These are phyloP conservation scores for Anadara kagoshimensis DNA, from an alignment of 1,140 invertebrate genomes.

Conservation along the genomic window DNA sequence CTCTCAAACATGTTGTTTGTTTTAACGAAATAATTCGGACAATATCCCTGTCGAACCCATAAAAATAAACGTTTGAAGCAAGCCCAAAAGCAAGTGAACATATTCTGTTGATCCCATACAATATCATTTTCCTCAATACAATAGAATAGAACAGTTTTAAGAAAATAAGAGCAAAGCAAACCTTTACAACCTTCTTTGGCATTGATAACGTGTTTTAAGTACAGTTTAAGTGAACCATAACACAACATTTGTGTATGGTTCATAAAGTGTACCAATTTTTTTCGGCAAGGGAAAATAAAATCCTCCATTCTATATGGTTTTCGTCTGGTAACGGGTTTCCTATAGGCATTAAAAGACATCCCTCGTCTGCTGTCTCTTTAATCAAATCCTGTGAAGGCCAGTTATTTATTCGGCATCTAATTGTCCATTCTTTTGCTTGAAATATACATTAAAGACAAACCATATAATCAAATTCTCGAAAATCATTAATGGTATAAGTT, in stretches of 20 bases:
- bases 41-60: too few species aligned
- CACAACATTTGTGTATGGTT: constrained; percentile 22
- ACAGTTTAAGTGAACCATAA: constrained; percentile 21
- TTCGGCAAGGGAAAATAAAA: constrained; percentile 25
- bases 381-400: not conserved
- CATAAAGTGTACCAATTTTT: constrained; percentile 20
- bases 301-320: constrained; percentile 7
- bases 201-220: constrained; percentile 10
- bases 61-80: too few species aligned
- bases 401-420: too few species aligned
- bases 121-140: too few species aligned
- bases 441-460: not conserved
- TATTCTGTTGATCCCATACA: too few species aligned
- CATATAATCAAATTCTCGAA: not conserved
- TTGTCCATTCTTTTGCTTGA: not conserved
- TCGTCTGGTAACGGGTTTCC: not conserved
- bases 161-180: constrained; percentile 6
- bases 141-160: too few species aligned
- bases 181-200: not conserved
- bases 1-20: too few species aligned
- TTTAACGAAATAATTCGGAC: too few species aligned
- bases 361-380: not conserved
- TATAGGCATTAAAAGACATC: not conserved
- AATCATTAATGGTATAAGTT: not conserved
- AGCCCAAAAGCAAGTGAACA: too few species aligned